phyloP scores from a whole-genome alignment of 2,888 invertebrate species.

The Plebejus argus region DNA sequence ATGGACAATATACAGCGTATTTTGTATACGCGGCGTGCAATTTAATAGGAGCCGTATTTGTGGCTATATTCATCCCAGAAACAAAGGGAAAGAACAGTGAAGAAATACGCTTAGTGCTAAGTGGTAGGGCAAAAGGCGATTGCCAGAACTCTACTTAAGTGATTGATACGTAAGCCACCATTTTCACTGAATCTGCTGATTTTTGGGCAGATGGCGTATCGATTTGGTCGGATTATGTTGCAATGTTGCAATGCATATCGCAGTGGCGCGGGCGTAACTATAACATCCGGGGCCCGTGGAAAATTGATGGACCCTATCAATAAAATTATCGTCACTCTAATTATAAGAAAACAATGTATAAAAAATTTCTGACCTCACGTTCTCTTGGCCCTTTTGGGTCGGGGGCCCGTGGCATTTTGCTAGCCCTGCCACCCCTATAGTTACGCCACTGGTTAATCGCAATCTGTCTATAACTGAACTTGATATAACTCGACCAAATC shows the following conservation, averaged over 20 bases:
- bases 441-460: no score
- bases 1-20: conserved; percentile 55
- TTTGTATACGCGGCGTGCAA: conserved; percentile 54
- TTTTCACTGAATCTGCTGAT: not conserved
- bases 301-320: no score
- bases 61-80: conserved; percentile 55
- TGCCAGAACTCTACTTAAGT: not conserved
- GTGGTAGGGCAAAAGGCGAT: not conserved
- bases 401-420: no score
- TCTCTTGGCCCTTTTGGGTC: no score
- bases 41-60: conserved; percentile 48
- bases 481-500: not conserved
- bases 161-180: not conserved
- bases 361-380: no score
- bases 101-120: conserved; percentile 45
- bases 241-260: no score
- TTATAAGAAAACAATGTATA: no score
- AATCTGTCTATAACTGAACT: not conserved
- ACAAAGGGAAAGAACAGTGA: conserved; percentile 59
- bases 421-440: no score
- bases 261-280: no score
- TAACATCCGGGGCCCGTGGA: no score
- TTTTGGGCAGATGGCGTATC: not conserved
- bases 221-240: not conserved
- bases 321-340: no score